Base-by-base conservation (phyloP, 2,888 invertebrate genomes). In the Sthenelais limicola region DNA sequence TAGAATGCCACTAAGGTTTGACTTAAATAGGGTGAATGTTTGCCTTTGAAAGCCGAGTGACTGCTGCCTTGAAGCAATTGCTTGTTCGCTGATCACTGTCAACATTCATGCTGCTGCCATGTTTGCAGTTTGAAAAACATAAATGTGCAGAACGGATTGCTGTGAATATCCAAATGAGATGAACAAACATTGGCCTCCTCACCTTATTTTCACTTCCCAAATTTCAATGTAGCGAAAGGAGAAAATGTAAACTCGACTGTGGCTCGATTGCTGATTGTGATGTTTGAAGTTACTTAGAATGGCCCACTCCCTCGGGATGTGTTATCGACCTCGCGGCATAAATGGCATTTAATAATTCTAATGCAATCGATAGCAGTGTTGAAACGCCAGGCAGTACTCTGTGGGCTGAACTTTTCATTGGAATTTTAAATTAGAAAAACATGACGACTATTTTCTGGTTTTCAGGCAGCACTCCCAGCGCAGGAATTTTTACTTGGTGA, bases 81-180 rank as follows among this genome's bases (percentile, higher is more conserved):
- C 26, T 24, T 38, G 18, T 15, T 30, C 32, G 56, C 56, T 28
- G 62, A 62, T 62, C 62, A 62, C 38, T 62, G 62, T 62, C 62
- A 62, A 62, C 62, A 62, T 26, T 43, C 24, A 35, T 62, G 62
- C 43, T 38, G 62, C 38, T 12, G 38, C 38, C 62, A n/a, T 62
- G 62, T 62, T 35, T 35, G 38, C 62, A 21, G 24, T 62, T 62
- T 62, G 62, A 62, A 62, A 62, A 62, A 62, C 62, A 35, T 62
- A 62, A 62, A 62, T 62, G 62, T 62, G 26, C 62, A 62, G 62
- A 62, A 62, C 38, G 62, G 62, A 38, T 62, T 62, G 62, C 18
- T 21, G 62, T 35, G 38, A 62, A 21, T 35, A n/a, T 43, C 35
- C 62, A 62, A 62, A 62, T 38, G 43, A 38, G 26, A 62, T 43